Evolutionary conservation across 1,140 invertebrate species (phyloP).

Genomic region (Laodelphax striatellus): DNA sequence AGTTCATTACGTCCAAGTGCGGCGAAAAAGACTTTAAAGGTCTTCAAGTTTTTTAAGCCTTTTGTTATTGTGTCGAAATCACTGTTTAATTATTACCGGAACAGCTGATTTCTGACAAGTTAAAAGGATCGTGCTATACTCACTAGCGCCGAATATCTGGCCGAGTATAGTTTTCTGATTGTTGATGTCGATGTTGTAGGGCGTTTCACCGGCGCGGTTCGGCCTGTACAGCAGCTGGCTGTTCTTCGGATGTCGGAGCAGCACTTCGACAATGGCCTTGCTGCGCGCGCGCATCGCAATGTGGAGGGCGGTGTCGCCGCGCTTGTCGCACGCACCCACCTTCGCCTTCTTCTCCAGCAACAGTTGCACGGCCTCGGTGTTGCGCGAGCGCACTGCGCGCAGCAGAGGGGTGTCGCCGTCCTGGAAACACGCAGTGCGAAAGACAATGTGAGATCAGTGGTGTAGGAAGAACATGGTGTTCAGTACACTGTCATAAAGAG

Average conservation of each 20-base stretch:
- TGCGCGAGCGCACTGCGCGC: conserved; percentile 79
- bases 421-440: no score
- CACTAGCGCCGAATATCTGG: conserved; percentile 88
- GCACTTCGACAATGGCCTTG: conserved; percentile 78
- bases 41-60: no score
- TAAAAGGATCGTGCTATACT: no score
- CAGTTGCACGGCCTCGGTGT: conserved; percentile 84
- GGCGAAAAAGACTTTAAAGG: no score
- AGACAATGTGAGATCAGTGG: no score
- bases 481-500: no score
- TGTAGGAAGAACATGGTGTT: no score
- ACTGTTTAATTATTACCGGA: no score
- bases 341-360: conserved; percentile 89
- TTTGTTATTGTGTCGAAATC: no score
- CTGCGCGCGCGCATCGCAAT: conserved; percentile 84
- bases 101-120: no score
- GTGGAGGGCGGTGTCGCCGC: conserved; percentile 93
- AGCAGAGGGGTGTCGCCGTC: conserved; percentile 90
- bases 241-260: conserved; percentile 90
- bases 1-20: no score
- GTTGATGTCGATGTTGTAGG: conserved; percentile 93
- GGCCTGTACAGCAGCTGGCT: conserved; percentile 91
- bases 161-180: conserved; percentile 90
- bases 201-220: conserved; percentile 91
- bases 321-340: conserved; percentile 85